A percentile compares a stretch with the other conserved stretches of the same genome.
phyloP scores from a whole-genome alignment of 1,140 invertebrate species.

The Lepidurus couesii region DNA sequence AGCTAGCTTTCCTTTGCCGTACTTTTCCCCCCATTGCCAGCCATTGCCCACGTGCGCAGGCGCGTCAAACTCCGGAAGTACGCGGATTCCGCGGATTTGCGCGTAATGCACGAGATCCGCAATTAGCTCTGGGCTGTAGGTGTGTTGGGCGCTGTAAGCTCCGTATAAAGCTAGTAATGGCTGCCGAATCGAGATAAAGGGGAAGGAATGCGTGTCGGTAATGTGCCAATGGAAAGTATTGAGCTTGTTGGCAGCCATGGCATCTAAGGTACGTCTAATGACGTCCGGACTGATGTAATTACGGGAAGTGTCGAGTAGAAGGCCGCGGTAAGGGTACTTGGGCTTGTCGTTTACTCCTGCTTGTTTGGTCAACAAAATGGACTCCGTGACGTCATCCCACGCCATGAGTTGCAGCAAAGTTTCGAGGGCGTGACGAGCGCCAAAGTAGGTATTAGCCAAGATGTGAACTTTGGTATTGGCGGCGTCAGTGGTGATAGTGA shows the following conservation, averaged over 20 bases:
- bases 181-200: conserved; percentile 60
- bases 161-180: conserved; percentile 65
- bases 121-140: conserved; percentile 66
- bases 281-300: conserved; percentile 62
- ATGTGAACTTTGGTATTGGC: conserved; percentile 51
- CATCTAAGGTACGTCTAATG: conserved; percentile 68
- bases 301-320: conserved; percentile 69
- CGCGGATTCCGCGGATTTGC: conserved; percentile 62
- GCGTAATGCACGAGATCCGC: conserved; percentile 62
- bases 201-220: conserved; percentile 81
- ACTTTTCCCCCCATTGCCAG: conserved; percentile 65
- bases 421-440: conserved; percentile 68
- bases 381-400: conserved; percentile 33
- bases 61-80: conserved; percentile 79
- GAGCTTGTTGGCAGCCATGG: conserved; percentile 71
- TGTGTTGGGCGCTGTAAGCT: conserved; percentile 60
- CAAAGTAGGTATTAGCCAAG: conserved; percentile 60
- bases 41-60: conserved; percentile 80
- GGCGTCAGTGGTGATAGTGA: conserved; percentile 10
- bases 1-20: conserved; percentile 48
- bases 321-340: conserved; percentile 65
- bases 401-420: conserved; percentile 65
- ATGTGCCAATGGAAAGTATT: conserved; percentile 87
- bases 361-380: conserved; percentile 28
- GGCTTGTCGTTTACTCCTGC: conserved; percentile 61